A percentile compares a stretch with the other conserved stretches of the same genome.
These are phyloP conservation scores for Palloptera scutellata DNA, from an alignment of 2,888 invertebrate genomes.

Conservation along the genomic window DNA sequence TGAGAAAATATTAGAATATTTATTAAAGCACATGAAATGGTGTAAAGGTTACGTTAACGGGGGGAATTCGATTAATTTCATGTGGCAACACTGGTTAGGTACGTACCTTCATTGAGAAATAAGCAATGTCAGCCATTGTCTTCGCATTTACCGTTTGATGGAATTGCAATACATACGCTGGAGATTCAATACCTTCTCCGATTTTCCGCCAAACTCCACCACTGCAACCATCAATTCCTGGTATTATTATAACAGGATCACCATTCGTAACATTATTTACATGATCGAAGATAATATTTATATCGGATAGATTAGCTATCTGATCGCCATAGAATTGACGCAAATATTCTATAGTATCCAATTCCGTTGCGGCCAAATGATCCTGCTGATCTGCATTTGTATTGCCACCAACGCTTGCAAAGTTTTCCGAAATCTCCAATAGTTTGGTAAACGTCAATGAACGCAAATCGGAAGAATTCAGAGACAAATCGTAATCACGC, in stretches of 20 bases:
- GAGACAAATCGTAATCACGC: slow-evolving; percentile 79
- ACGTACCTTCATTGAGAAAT: slow-evolving; percentile 19
- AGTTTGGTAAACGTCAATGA: slow-evolving; percentile 73
- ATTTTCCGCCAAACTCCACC: slow-evolving; percentile 22
- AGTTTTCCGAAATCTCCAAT: slow-evolving; percentile 45
- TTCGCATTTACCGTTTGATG: slow-evolving; percentile 1
- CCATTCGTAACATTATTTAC: slow-evolving; percentile 20
- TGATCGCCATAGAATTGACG: neutral
- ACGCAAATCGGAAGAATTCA: slow-evolving; percentile 60
- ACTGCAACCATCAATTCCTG: slow-evolving; percentile 29
- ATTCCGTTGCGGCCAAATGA: neutral
- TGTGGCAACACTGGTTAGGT: neutral
- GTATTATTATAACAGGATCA: slow-evolving; percentile 28
- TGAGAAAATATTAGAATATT: neutral
- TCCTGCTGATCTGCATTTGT: too few relatives aligned
- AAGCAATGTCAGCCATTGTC: slow-evolving; percentile 6
- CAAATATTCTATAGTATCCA: neutral
- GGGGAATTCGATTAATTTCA: too few relatives aligned
- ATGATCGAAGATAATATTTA: slow-evolving; percentile 14
- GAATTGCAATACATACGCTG: slow-evolving; percentile 29
- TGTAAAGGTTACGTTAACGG: too few relatives aligned
- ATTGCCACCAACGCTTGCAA: too few relatives aligned
- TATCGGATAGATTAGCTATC: neutral
- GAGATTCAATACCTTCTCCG: slow-evolving; percentile 13
- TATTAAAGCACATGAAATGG: too few relatives aligned